phyloP scores from a whole-genome alignment of 2,888 invertebrate species.

The Isotomurus palustris region DNA sequence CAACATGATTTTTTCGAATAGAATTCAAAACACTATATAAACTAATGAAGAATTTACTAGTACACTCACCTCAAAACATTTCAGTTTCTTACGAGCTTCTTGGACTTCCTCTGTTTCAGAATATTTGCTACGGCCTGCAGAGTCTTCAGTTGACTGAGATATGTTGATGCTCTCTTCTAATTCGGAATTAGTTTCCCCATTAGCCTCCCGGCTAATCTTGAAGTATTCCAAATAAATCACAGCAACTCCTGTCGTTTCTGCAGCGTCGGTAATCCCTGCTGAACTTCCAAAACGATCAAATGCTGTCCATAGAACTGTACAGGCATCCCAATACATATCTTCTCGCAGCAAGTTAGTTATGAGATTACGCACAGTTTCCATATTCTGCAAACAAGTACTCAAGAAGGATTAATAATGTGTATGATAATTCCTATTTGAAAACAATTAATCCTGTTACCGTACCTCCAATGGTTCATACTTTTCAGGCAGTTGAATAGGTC shows the following conservation, averaged over 20 bases:
- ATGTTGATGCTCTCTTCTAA: background rate
- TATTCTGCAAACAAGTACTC: background rate
- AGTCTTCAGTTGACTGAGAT: background rate
- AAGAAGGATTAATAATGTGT: background rate
- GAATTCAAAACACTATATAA: background rate
- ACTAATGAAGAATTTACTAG: background rate
- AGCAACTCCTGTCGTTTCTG: background rate
- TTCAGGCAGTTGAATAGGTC: background rate
- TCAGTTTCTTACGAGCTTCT: background rate
- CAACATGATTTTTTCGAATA: background rate
- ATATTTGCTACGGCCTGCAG: background rate
- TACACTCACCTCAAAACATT: background rate
- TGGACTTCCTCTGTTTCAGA: background rate
- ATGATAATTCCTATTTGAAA: background rate
- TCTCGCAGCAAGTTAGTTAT: background rate
- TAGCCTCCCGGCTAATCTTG: background rate
- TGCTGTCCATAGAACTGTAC: background rate
- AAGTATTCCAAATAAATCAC: background rate
- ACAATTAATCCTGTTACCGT: background rate
- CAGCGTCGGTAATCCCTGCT: background rate
- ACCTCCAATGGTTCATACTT: background rate
- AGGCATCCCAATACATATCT: conserved; percentile 5
- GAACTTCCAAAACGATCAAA: background rate
- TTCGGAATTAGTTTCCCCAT: background rate
- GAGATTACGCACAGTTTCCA: background rate